Conservation (phyloP, 2,888 invertebrate species). For the Cheilosia pagana region DNA sequence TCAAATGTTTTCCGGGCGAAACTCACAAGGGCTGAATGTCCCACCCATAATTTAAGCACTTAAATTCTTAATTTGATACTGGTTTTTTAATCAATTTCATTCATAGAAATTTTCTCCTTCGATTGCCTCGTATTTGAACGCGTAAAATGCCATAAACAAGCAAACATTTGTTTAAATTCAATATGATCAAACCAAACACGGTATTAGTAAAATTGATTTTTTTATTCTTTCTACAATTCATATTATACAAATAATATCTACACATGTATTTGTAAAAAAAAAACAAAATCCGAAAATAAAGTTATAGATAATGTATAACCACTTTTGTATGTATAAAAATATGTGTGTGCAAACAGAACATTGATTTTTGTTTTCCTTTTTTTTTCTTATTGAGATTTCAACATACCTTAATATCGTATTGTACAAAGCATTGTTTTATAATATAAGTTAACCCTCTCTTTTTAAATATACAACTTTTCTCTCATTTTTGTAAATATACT, state of each 20-base stretch:
- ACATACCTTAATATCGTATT: slow-evolving; percentile 36
- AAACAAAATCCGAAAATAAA: slow-evolving; percentile 18
- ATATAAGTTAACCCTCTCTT: slow-evolving; percentile 30
- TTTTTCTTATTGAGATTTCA: slow-evolving; percentile 47
- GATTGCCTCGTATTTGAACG: too few species aligned
- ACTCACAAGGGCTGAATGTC: too few species aligned
- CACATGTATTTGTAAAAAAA: slow-evolving; percentile 38
- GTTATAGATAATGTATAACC: slow-evolving; percentile 38
- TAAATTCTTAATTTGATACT: too few species aligned
- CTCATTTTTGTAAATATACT: slow-evolving; percentile 61
- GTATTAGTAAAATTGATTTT: slow-evolving; percentile 42
- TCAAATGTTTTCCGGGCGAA: too few species aligned
- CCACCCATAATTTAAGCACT: too few species aligned
- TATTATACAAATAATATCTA: slow-evolving; percentile 38
- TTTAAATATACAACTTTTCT: slow-evolving; percentile 49
- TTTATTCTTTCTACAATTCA: slow-evolving; percentile 45
- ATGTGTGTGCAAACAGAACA: slow-evolving; percentile 66
- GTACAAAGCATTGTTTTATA: slow-evolving; percentile 48
- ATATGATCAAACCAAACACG: not conserved
- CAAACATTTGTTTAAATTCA: not conserved
- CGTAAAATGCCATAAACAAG: too few species aligned
- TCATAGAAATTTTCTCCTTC: too few species aligned
- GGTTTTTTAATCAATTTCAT: too few species aligned
- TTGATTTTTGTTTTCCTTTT: slow-evolving; percentile 3
- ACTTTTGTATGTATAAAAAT: slow-evolving; percentile 72